phyloP scores from a whole-genome alignment of 2,113 vertebrate genomes.

The Pelecanus crispus region DNA sequence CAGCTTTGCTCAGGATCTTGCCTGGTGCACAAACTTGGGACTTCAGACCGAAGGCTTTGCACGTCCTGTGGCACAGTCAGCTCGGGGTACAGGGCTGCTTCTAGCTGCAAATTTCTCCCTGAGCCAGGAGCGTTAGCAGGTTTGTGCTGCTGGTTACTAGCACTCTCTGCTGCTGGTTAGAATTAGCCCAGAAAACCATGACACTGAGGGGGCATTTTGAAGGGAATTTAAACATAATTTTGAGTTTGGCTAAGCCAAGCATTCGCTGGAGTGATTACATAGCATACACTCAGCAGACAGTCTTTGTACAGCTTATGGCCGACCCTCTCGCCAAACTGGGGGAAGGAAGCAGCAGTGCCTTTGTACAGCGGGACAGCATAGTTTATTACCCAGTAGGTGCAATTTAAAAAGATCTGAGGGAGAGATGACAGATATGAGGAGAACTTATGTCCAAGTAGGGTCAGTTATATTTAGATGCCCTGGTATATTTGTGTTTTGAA shows the following conservation, averaged over 20 bases:
- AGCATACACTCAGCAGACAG: not conserved
- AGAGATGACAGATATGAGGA: conserved; percentile 6
- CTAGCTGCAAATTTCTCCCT: not conserved
- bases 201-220: not conserved
- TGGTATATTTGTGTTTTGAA: conserved; percentile 32
- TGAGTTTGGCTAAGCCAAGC: not conserved
- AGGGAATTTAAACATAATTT: not conserved
- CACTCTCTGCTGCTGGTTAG: not conserved
- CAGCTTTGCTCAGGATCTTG: not conserved
- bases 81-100: accelerated
- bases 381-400: conserved; percentile 37
- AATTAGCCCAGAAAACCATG: not conserved
- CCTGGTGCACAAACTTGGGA: not conserved
- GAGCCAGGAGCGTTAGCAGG: not conserved
- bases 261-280: accelerated
- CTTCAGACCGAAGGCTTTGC: accelerated
- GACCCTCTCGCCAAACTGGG: not conserved
- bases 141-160: not conserved
- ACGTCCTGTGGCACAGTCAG: not conserved
- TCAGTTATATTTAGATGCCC: conserved; percentile 42
- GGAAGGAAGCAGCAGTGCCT: not conserved
- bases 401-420: conserved; percentile 42
- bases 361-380: not conserved
- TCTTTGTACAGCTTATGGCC: not conserved
- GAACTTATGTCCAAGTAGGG: not conserved